Evolutionary conservation across 1,140 invertebrate species (phyloP).

Genomic region (Sycophila sp.): DNA sequence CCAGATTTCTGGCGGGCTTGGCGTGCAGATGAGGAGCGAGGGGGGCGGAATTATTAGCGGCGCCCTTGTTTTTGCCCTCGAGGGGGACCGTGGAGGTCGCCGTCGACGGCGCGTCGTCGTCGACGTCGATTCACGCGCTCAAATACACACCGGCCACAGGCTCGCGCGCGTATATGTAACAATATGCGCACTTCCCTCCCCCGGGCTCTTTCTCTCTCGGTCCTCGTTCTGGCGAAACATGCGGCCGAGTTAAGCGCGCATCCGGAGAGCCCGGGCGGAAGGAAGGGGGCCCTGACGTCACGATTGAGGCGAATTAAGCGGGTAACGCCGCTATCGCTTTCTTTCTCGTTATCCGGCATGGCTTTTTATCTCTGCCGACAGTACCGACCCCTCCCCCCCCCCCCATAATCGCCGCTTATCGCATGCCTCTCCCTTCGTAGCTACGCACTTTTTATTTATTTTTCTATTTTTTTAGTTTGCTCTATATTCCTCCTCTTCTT

Average conservation of each 20-base stretch:
- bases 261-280: slow-evolving; percentile 63
- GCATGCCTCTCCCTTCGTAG: neutral
- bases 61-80: too few species aligned
- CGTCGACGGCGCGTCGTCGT: neutral
- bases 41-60: too few species aligned
- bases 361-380: too few species aligned
- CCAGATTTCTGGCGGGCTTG: too few species aligned
- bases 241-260: slow-evolving; percentile 56
- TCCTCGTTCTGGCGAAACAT: slow-evolving; percentile 21
- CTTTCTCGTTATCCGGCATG: too few species aligned
- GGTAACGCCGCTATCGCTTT: slow-evolving; percentile 26
- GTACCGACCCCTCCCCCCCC: too few species aligned
- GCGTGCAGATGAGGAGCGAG: too few species aligned
- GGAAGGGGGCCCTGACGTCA: slow-evolving; percentile 64
- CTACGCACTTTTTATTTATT: neutral
- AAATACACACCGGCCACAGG: neutral
- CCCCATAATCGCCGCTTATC: neutral
- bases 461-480: neutral
- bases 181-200: slow-evolving; percentile 19
- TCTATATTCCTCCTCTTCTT: too few species aligned
- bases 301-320: slow-evolving; percentile 63
- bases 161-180: too few species aligned
- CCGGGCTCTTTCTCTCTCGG: slow-evolving; percentile 37
- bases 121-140: neutral
- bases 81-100: neutral